Percentiles rank a stretch among this genome's conserved stretches.
phyloP scores from a whole-genome alignment of 1,140 invertebrate species.

The Rhysida immarginata region DNA sequence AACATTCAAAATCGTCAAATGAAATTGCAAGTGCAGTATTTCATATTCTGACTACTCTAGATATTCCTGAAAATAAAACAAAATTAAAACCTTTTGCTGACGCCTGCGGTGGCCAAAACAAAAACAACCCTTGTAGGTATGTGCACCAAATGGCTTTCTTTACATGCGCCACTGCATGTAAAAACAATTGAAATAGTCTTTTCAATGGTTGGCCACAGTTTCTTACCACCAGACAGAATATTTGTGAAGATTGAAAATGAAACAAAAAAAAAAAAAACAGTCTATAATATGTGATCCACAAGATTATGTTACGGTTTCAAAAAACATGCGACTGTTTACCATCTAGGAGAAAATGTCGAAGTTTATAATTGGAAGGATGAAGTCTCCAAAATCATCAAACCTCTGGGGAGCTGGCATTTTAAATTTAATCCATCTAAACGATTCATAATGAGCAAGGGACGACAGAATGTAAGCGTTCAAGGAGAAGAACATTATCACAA shows the following conservation, averaged over 20 bases:
- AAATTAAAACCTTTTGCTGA: neutral
- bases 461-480: neutral
- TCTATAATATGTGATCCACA: neutral
- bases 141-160: constrained; percentile 18
- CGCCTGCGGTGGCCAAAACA: neutral
- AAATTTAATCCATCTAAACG: neutral
- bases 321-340: neutral
- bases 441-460: neutral
- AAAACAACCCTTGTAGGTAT: neutral
- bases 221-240: neutral
- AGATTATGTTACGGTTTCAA: neutral
- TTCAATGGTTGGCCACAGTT: neutral
- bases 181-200: constrained; percentile 16
- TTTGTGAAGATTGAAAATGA: neutral
- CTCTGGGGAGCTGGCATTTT: neutral
- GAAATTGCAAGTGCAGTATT: constrained; percentile 21
- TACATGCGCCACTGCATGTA: constrained; percentile 16
- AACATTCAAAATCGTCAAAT: constrained; percentile 21
- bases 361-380: neutral
- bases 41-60: neutral
- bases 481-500: neutral
- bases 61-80: neutral
- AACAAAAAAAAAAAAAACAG: neutral
- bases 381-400: neutral
- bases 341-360: neutral